Conservation (phyloP, 2,888 invertebrate genomes). For the Drosophila suboccidentalis region DNA sequence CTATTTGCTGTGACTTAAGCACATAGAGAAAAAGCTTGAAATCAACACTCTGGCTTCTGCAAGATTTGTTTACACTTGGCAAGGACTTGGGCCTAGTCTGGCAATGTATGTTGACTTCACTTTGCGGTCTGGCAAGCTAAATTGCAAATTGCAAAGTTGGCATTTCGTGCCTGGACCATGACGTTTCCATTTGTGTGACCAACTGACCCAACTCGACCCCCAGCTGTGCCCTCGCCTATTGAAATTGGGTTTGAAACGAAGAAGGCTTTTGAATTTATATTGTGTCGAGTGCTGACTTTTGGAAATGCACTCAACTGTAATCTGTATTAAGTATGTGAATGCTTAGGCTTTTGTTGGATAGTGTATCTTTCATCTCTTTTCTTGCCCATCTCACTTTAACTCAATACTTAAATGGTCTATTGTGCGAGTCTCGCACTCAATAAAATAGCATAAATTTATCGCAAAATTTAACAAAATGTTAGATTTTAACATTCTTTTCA, state of each 20-base stretch:
- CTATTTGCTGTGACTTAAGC: conserved; percentile 22
- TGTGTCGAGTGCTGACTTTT: conserved; percentile 76
- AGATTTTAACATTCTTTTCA: no score
- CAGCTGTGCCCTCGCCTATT: conserved; percentile 68
- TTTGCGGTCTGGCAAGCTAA: conserved; percentile 65
- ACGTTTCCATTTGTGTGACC: conserved; percentile 70
- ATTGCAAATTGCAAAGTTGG: conserved; percentile 78
- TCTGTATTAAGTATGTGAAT: conserved; percentile 68
- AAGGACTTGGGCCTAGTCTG: conserved; percentile 23
- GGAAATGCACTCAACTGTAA: conserved; percentile 79
- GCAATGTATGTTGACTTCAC: conserved; percentile 59
- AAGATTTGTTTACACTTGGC: conserved; percentile 42
- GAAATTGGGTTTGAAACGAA: no score
- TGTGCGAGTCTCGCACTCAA: conserved; percentile 23
- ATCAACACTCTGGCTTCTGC: conserved; percentile 60
- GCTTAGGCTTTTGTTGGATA: conserved; percentile 1
- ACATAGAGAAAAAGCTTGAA: conserved; percentile 35
- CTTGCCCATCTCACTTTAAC: conserved; percentile 10
- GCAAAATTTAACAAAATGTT: no score
- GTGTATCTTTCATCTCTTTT: neutral
- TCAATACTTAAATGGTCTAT: conserved; percentile 18
- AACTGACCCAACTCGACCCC: conserved; percentile 55
- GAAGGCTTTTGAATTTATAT: conserved; percentile 76
- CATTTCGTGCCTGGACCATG: conserved; percentile 62
- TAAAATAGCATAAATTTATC: conserved; percentile 44